Evolutionary conservation across 2,797 vertebrate species (phyloP).

Genomic region (Lithobates pipiens): DNA sequence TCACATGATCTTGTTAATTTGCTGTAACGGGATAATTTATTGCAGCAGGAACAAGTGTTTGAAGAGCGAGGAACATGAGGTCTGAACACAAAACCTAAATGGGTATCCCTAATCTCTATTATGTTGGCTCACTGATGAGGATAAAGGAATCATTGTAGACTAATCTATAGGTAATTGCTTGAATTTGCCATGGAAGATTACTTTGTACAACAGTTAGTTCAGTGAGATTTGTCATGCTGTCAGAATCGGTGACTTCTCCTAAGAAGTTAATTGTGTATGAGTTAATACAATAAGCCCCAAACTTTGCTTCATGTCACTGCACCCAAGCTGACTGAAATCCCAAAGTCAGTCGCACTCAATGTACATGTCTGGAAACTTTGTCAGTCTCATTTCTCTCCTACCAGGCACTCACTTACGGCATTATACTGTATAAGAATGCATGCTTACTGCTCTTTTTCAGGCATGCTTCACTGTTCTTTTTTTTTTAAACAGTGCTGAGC

Average conservation of each 20-base stretch:
- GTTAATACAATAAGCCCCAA: constrained; percentile 64
- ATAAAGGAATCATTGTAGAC: constrained; percentile 74
- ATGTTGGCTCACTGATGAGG: constrained; percentile 76
- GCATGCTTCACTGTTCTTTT: neutral
- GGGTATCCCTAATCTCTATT: constrained; percentile 72
- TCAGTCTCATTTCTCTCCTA: neutral
- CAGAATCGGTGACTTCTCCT: constrained; percentile 67
- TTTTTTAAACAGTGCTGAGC: neutral
- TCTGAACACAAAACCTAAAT: constrained; percentile 69
- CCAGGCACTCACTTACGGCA: neutral
- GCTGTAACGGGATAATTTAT: neutral
- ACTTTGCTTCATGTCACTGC: constrained; percentile 38
- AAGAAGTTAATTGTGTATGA: constrained; percentile 70
- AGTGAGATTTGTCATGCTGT: constrained; percentile 70
- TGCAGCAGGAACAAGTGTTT: constrained; percentile 63
- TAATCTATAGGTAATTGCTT: constrained; percentile 79
- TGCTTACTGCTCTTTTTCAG: constrained; percentile 25
- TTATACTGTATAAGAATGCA: neutral
- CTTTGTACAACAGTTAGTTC: constrained; percentile 69
- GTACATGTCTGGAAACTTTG: neutral
- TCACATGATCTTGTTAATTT: neutral
- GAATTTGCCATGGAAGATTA: constrained; percentile 69
- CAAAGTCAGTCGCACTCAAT: constrained; percentile 11
- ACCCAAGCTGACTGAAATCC: constrained; percentile 25
- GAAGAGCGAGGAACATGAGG: constrained; percentile 71